Base-by-base conservation (phyloP, 2,797 vertebrate species). In the Mastacembelus armatus region DNA sequence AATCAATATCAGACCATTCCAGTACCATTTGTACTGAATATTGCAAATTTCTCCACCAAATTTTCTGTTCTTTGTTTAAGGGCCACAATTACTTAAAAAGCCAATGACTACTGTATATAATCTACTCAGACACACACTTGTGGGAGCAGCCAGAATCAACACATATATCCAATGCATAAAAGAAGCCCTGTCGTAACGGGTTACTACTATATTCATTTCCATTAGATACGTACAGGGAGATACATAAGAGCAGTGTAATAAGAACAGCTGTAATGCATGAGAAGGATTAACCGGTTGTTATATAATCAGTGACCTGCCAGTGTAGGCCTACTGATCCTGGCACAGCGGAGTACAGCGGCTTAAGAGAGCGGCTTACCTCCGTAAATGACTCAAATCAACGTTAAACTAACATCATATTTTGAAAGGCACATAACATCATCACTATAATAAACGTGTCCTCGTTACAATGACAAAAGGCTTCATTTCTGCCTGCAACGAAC, bases 281-380 rank as follows among this genome's bases (percentile, higher is more conserved):
- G 57, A 75, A 44, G 76, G 89, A 88, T 90, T 88, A 85, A 83
- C 82, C 18, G 24, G 12, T 18, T 56, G 75, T 93, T 91, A 92
- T 76, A 85, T 92, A 93, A 93, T 43, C 71, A 32, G 54, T 87
- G 89, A 86, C 84, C 84, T 81, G 86, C 74, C 77, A 64, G 75
- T 71, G 71, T 49, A 74, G 85, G 83, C 84, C 86, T 59, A 50
- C 81, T 88, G 88, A 89, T 90, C 83, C 86, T 76, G 74, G 80
- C 67, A 78, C 84, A 61, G 74, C 63, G 7, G 61, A 81, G 78
- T 64, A 79, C 80, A 79, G 79, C 48, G 40, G 84, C 83, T 92
- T 90, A 90, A 76, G 67, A 75, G 77, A 70, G 82, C 47, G 44
- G 86, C 82, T 92, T 91, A 89, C 84, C 74, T 70, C 66, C 50